Base-by-base conservation (phyloP, 2,888 invertebrate genomes). In the Sminthurides aquaticus region DNA sequence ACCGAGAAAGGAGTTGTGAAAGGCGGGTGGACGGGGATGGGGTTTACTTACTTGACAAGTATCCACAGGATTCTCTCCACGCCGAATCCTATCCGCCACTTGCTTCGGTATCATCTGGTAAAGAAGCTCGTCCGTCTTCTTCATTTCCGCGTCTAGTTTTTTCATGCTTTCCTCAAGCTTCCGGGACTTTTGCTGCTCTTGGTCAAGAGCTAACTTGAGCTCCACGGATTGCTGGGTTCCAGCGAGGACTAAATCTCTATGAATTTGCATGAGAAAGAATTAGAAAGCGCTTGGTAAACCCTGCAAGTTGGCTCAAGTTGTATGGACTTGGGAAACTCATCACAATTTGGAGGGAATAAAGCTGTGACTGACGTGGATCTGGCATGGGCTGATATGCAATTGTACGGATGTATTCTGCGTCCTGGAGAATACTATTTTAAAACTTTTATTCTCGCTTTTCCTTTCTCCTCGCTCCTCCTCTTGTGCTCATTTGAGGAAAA, bases 21-120 rank as follows among this genome's bases (percentile, higher is more conserved):
- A 34, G 20, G n/a, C n/a, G n/a, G n/a, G n/a, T n/a, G n/a, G 5
- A 52, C 18, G 24, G 49, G 28, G 24, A 57, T n/a, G n/a, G n/a
- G 26, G 24, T 22, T 49, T 25, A 60, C 74, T 74, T 77, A 97
- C 97, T 86, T 98, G 93, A 78, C 97, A 98, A 18, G 97, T 97
- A 75, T 92, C 93, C 61, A 96, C 93, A 0, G 97, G 91, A 76
- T 91, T 92, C 79, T 92, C 93, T n/a, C 98, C 98, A 62, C 89
- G 88, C 72, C 97, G 81, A 62, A 98, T 82, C 57, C 95, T 82
- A 79, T 96, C 96, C 0, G 97, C 97, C 3, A 98, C 97, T 77
- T 94, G 91, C 78, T 94, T 95, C 29, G 98, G 98, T 82, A 98
- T 96, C 96, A 98, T 97, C 82, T 98, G 97, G 79, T 98, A 98